Evolutionary conservation across 2,797 vertebrate genomes (phyloP), one percentile per base, ranked within the genome.

Genomic region (Phrynocephalus vlangalii): DNA sequence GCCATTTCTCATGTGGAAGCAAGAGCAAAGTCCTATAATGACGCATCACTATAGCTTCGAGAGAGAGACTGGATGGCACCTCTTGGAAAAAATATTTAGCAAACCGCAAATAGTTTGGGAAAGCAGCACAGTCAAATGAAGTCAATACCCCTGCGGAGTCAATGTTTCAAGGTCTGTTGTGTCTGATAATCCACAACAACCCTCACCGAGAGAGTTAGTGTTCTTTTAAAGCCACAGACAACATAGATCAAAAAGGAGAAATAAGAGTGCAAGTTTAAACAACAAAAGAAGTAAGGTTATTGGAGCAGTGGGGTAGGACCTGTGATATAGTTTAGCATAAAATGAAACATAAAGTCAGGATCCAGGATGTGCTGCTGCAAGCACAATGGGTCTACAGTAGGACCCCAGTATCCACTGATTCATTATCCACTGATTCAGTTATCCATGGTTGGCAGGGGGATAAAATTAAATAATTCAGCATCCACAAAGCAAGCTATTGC

Each of bases 41-140:
- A 67, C 44, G 44, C 44, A 24, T 52, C 60, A 20, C 81, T 86
- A 3, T 66, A 86, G 5, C 8, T 82, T 26, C n/a, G 77, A 81
- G 30, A 15, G 28, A 88, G 90, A 91, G 30, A 86, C 0, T 82
- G 76, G 26, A 71, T 73, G 56, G 73, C 89, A 24, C 28, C 50
- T 70, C 30, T 33, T 60, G 6, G 52, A 84, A 92, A 44, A 91
- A 50, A 63, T 90, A 80, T 84, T 84, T 80, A 52, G 67, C 15
- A 79, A 75, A 84, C 77, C 68, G 20, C 38, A 80, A 81, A 75
- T 80, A 88, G 77, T 85, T 88, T 81, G 77, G 28, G 77, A 66
- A n/a, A 75, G 38, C n/a, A n/a, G 60, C 10, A 18, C 66, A 60
- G 24, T 1, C 30, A 50, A 83, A 18, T 18, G 24, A 71, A 79